Base-by-base conservation (phyloP, 2,113 vertebrate species). In the Dinomys branickii region DNA sequence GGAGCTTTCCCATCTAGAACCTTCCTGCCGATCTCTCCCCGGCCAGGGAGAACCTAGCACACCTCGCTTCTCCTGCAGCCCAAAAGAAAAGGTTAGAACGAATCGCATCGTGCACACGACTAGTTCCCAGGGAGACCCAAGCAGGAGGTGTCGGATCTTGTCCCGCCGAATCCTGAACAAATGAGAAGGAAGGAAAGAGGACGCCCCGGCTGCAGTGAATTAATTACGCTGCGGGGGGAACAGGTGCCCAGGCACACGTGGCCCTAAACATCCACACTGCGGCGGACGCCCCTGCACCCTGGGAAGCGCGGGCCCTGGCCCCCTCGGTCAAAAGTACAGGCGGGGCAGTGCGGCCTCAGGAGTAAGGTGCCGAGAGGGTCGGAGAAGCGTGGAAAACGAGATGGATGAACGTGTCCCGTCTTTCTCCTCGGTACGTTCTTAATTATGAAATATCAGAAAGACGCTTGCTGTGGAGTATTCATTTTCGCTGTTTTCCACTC, bases 381-480 rank as follows among this genome's bases (percentile, higher is more conserved):
- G 19, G 38, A 13, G 71, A 38, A 75, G n/a, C 38, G 12, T n/a
- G 22, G 35, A 35, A 22, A 41, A 26, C 12, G n/a, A 41, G 26
- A 73, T 26, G n/a, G 9, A 44, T 4, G 71, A 44, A 26, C 4
- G 1, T 3, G 0, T 13, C 9, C 38, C 3, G 6, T 3, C 38
- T n/a, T 71, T 16, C 33, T 71, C 35, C 67, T n/a, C 16, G 1
- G 7, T 20, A 8, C 35, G 2, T 69, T 69, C n/a, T n/a, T n/a
- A 69, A 69, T n/a, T 69, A 71, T 38, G 20, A 73, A 26, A 22
- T 41, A 44, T 44, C 69, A 71, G 1, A 71, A n/a, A 71, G 67
- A 3, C 5, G 3, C 67, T 38, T 41, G 38, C 14, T 41, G 3
- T 41, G 19, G 38, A 41, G 38, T 12, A 26, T 44, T 13, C 20